Evolutionary conservation across 1,140 invertebrate genomes (phyloP).

Genomic region (Mya arenaria): DNA sequence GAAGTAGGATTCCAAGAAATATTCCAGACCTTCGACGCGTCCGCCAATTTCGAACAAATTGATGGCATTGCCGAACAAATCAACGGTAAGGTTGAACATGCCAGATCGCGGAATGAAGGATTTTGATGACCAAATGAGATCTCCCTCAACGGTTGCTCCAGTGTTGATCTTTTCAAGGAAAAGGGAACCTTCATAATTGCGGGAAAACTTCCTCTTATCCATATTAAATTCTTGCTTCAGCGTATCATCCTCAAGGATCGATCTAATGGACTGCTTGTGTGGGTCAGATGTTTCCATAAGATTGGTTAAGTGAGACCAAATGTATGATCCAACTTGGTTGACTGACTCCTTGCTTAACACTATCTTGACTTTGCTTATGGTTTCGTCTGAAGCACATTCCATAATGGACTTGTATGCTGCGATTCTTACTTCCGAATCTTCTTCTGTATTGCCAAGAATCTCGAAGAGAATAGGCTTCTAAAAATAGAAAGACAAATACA

Average conservation of each 20-base stretch:
- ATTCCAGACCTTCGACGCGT: conserved; percentile 93
- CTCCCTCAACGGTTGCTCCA: conserved; percentile 75
- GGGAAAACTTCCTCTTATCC: conserved; percentile 92
- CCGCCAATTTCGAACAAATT: conserved; percentile 93
- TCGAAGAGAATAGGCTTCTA: conserved; percentile 80
- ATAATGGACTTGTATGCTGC: conserved; percentile 93
- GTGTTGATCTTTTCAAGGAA: conserved; percentile 75
- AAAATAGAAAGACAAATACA: conserved; percentile 11
- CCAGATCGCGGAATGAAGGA: conserved; percentile 92
- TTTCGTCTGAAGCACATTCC: conserved; percentile 91
- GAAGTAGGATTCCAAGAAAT: conserved; percentile 90
- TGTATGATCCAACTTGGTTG: conserved; percentile 97
- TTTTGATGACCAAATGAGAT: conserved; percentile 93
- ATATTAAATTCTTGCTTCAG: conserved; percentile 89
- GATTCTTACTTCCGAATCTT: conserved; percentile 93
- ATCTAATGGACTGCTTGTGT: conserved; percentile 90
- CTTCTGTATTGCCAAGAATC: conserved; percentile 87
- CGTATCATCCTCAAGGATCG: conserved; percentile 88
- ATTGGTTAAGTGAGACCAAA: conserved; percentile 96
- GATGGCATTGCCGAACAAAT: conserved; percentile 92
- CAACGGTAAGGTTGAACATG: conserved; percentile 90
- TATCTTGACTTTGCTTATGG: conserved; percentile 88
- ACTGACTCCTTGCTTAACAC: conserved; percentile 88
- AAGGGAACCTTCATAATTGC: conserved; percentile 87
- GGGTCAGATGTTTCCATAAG: conserved; percentile 93